Percentiles rank a stretch among this genome's conserved stretches.
These are phyloP conservation scores for Lobophora halterata DNA, from an alignment of 2,888 invertebrate genomes.

Conservation along the genomic window DNA sequence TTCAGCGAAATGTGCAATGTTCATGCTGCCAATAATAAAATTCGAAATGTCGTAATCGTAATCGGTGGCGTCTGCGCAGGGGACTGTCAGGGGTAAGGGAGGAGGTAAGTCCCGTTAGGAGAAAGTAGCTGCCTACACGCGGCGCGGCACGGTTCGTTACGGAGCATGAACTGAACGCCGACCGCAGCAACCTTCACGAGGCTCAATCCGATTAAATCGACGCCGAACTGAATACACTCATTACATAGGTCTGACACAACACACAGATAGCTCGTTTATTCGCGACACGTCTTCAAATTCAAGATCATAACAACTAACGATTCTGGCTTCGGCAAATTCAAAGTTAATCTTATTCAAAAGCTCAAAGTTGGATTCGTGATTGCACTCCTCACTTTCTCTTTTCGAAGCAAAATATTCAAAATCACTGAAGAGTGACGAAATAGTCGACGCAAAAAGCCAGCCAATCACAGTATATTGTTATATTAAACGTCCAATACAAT, in stretches of 20 bases:
- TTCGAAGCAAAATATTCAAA: conserved; percentile 47
- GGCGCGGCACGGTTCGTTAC: conserved; percentile 60
- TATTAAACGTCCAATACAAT: conserved; percentile 29
- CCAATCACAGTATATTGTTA: conserved; percentile 51
- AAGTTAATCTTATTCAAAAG: conserved; percentile 17
- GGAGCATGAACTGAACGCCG: conserved; percentile 42
- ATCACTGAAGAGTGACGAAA: conserved; percentile 40
- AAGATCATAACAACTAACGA: conserved; percentile 28
- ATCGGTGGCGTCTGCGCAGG: conserved; percentile 49
- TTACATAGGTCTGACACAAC: conserved; percentile 41
- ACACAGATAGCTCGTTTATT: conserved; percentile 34
- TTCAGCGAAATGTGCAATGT: conserved; percentile 53
- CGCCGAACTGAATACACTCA: conserved; percentile 40
- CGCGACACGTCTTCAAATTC: conserved; percentile 37
- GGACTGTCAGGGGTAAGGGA: conserved; percentile 38
- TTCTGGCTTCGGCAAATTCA: conserved; percentile 23
- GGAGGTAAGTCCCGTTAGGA: conserved; percentile 72
- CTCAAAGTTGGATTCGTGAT: conserved; percentile 12
- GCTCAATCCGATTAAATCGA: conserved; percentile 61
- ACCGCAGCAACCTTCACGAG: conserved; percentile 52
- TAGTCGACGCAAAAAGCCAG: conserved; percentile 40
- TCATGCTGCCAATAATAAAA: conserved; percentile 61
- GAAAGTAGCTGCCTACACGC: conserved; percentile 79
- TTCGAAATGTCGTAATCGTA: conserved; percentile 66
- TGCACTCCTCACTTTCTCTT: conserved; percentile 48